Evolutionary conservation across 1,140 invertebrate genomes (phyloP).

Genomic region (Drosophila lacertosa): DNA sequence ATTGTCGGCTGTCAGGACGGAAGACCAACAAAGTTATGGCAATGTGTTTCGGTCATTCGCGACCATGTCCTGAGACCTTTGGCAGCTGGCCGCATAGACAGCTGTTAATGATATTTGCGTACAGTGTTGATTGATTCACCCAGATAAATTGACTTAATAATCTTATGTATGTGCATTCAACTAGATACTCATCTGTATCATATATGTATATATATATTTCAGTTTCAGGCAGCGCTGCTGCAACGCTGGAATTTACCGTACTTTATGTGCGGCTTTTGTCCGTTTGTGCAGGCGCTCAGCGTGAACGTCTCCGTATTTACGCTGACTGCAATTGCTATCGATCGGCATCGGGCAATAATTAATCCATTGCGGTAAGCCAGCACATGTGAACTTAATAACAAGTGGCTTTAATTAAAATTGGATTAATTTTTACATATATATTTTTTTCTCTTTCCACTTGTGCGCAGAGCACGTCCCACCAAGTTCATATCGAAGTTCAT

Average conservation of each 20-base stretch:
- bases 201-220: no score
- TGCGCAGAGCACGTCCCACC: slow-evolving; percentile 87
- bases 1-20: neutral
- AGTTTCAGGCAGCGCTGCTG: slow-evolving; percentile 93
- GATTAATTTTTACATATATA: slow-evolving; percentile 6
- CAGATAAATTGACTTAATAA: neutral
- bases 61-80: slow-evolving; percentile 2
- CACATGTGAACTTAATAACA: slow-evolving; percentile 8
- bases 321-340: slow-evolving; percentile 91
- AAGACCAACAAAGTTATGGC: slow-evolving; percentile 23
- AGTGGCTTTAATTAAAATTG: slow-evolving; percentile 20
- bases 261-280: slow-evolving; percentile 93
- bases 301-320: slow-evolving; percentile 94
- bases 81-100: neutral
- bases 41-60: slow-evolving; percentile 29
- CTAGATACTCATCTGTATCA: no score
- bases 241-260: slow-evolving; percentile 92
- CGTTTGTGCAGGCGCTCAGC: slow-evolving; percentile 90
- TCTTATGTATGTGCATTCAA: neutral
- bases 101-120: slow-evolving; percentile 55
- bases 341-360: slow-evolving; percentile 90
- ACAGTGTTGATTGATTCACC: neutral
- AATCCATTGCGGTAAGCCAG: slow-evolving; percentile 87
- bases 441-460: neutral
- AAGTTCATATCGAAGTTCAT: slow-evolving; percentile 89